Percentiles rank a stretch among this genome's conserved stretches.
Evolutionary conservation across 2,113 vertebrate genomes (phyloP).

Genomic region (Andinoacara biseriatus): DNA sequence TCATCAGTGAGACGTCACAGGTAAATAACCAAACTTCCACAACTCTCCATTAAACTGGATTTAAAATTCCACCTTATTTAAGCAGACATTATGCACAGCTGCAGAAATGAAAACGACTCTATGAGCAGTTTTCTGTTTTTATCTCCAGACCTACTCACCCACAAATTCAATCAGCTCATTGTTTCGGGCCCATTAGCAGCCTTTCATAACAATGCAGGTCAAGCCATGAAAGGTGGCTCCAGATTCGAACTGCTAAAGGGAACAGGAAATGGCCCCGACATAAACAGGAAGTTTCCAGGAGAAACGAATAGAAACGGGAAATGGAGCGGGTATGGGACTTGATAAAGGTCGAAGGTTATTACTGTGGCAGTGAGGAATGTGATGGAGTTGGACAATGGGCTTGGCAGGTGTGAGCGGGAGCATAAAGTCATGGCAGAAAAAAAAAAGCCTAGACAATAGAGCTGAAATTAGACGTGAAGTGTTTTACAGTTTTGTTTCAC

Average conservation of each 20-base stretch:
- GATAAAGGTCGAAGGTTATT: constrained; percentile 73
- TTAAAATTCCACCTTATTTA: neutral
- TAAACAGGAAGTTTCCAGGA: constrained; percentile 83
- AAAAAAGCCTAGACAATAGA: constrained; percentile 48
- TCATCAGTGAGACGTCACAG: neutral
- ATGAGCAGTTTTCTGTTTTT: constrained; percentile 14
- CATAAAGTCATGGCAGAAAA: constrained; percentile 31
- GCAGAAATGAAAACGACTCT: neutral
- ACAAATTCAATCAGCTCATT: constrained; percentile 48
- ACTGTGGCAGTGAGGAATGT: constrained; percentile 62
- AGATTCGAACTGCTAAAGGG: constrained; percentile 55
- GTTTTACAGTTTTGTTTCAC: constrained; percentile 1
- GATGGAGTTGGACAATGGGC: constrained; percentile 75
- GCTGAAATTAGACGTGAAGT: constrained; percentile 41
- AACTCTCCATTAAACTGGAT: neutral
- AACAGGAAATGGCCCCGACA: constrained; percentile 77
- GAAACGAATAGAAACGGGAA: constrained; percentile 81
- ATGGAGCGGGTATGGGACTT: constrained; percentile 70
- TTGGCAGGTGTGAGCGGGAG: constrained; percentile 78
- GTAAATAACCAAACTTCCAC: neutral
- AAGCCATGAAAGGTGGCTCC: constrained; percentile 49
- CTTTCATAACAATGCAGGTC: constrained; percentile 65
- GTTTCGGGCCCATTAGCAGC: constrained; percentile 53
- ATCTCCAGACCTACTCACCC: constrained; percentile 19
- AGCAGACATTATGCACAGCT: neutral